These are phyloP conservation scores for Xanthorhoe spadicearia DNA, from an alignment of 2,888 invertebrate species.

Conservation along the genomic window DNA sequence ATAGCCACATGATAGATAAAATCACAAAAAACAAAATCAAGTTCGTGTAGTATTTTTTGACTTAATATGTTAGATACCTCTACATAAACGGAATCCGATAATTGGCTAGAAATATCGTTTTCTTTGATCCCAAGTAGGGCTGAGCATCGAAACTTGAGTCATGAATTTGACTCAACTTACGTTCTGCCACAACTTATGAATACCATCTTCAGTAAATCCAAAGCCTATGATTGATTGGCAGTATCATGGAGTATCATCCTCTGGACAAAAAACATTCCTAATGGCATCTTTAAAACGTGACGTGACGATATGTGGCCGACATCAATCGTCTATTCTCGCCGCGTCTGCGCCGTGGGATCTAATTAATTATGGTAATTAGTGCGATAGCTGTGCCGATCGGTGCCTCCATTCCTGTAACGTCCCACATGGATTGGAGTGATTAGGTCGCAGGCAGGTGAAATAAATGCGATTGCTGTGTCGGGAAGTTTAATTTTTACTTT, in stretches of 20 bases:
- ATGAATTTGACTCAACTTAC: no score
- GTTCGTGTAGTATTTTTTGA: no score
- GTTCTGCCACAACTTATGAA: no score
- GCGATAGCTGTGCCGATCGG: constrained; percentile 52
- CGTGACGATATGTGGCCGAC: constrained; percentile 78
- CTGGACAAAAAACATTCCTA: constrained; percentile 73
- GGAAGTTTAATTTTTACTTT: no score
- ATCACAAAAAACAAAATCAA: no score
- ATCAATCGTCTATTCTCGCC: constrained; percentile 80
- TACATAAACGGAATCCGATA: no score
- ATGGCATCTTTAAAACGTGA: constrained; percentile 76
- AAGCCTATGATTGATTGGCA: constrained; percentile 71
- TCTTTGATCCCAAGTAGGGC: no score
- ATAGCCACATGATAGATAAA: no score
- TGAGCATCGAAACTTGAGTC: no score
- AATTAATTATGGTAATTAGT: constrained; percentile 83
- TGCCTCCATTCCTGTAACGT: constrained; percentile 29
- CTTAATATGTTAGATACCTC: no score
- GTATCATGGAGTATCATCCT: constrained; percentile 70
- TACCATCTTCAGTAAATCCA: not conserved
- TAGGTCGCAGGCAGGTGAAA: constrained; percentile 24
- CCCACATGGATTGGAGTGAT: constrained; percentile 38
- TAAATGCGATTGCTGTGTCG: constrained; percentile 1
- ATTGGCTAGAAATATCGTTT: no score
- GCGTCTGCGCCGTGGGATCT: constrained; percentile 76